phyloP scores from a whole-genome alignment of 2,797 vertebrate genomes.

The Bucorvus abyssinicus region DNA sequence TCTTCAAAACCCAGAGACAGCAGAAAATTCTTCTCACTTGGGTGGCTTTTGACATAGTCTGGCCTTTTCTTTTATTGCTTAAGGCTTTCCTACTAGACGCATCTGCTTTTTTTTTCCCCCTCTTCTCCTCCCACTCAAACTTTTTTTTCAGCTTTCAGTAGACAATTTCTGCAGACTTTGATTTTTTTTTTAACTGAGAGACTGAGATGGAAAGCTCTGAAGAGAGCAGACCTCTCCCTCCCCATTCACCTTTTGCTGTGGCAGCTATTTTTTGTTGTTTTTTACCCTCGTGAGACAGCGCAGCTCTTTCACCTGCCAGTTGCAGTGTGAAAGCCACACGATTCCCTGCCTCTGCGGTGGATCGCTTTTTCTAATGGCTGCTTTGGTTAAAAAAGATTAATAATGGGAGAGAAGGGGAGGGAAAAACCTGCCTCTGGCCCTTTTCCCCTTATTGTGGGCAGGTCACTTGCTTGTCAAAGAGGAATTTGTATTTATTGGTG shows the following conservation, averaged over 20 bases:
- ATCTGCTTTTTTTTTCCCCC: neutral
- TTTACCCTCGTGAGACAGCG: slow-evolving; percentile 34
- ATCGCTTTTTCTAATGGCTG: slow-evolving; percentile 38
- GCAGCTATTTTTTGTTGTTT: slow-evolving; percentile 56
- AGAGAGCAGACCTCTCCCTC: slow-evolving; percentile 51
- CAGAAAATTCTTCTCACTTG: slow-evolving; percentile 26
- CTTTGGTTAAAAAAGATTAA: slow-evolving; percentile 28
- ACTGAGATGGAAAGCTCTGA: slow-evolving; percentile 42
- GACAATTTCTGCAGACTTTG: slow-evolving; percentile 27
- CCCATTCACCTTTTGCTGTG: slow-evolving; percentile 60
- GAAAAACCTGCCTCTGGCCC: slow-evolving; percentile 27
- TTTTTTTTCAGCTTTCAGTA: slow-evolving; percentile 36
- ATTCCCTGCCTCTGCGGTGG: slow-evolving; percentile 47
- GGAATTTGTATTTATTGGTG: slow-evolving; percentile 76
- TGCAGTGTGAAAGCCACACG: slow-evolving; percentile 30
- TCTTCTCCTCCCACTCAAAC: slow-evolving; percentile 13
- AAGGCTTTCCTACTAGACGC: neutral
- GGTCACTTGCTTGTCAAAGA: slow-evolving; percentile 66
- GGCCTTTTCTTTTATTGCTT: slow-evolving; percentile 18
- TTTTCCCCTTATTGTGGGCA: slow-evolving; percentile 24
- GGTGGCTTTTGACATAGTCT: slow-evolving; percentile 28
- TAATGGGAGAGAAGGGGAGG: slow-evolving; percentile 42
- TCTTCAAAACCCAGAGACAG: slow-evolving; percentile 31
- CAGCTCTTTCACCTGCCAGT: slow-evolving; percentile 42
- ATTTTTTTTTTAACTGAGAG: slow-evolving; percentile 30